phyloP scores from a whole-genome alignment of 1,140 invertebrate genomes.

The Papilio glaucus region DNA sequence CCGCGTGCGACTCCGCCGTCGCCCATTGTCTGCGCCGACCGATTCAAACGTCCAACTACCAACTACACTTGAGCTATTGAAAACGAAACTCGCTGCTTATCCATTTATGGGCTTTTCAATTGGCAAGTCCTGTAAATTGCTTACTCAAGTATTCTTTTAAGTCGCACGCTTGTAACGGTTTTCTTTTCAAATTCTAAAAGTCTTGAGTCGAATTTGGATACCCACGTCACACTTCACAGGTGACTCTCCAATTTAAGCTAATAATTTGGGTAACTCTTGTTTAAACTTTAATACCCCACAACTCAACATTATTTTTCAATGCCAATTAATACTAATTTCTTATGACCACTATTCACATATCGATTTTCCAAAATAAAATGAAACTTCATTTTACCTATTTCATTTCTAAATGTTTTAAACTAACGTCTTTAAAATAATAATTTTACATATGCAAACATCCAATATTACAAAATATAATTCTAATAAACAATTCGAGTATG shows the following conservation, averaged over 20 bases:
- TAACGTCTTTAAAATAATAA: too few species aligned
- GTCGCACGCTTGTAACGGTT: neutral
- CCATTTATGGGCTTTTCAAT: constrained; percentile 40
- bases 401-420: too few species aligned
- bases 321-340: too few species aligned
- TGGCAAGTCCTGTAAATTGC: constrained; percentile 36
- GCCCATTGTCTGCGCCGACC: constrained; percentile 63
- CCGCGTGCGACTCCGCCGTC: constrained; percentile 58
- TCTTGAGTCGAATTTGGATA: neutral
- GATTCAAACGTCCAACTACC: constrained; percentile 48
- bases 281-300: neutral
- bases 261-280: neutral
- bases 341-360: too few species aligned
- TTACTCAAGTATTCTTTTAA: constrained; percentile 13
- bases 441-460: neutral
- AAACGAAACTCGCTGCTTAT: constrained; percentile 16
- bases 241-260: neutral
- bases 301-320: neutral
- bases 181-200: neutral
- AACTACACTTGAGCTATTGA: constrained; percentile 29
- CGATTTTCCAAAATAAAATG: too few species aligned
- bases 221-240: neutral
- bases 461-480: neutral
- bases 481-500: constrained; percentile 22
- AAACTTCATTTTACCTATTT: too few species aligned